phyloP scores from a whole-genome alignment of 2,113 vertebrate species.

The Ochotona curzoniae region DNA sequence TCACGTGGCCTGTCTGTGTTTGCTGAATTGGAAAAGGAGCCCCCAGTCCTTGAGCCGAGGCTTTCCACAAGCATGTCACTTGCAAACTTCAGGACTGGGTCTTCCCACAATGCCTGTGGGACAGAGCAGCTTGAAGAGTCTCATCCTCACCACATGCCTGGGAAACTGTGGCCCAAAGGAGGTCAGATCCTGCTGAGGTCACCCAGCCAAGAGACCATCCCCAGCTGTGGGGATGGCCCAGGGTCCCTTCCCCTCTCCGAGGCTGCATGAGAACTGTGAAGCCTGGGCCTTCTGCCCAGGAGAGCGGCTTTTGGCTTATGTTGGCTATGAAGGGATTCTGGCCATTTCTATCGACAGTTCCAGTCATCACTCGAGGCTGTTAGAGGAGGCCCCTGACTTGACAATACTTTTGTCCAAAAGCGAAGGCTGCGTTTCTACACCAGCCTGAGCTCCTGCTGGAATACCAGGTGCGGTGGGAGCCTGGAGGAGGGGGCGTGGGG shows the following conservation, averaged over 20 bases:
- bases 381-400: conserved; percentile 11
- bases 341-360: neutral
- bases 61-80: neutral
- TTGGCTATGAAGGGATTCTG: neutral
- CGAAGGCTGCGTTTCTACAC: neutral
- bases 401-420: neutral
- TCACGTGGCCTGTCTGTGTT: neutral
- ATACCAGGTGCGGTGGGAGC: neutral
- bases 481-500: neutral
- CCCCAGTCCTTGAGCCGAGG: neutral
- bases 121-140: neutral
- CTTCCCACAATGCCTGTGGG: neutral
- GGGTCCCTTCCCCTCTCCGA: neutral
- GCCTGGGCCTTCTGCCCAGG: neutral
- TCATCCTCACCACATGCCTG: neutral
- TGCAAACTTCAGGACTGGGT: neutral
- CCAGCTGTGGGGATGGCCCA: neutral
- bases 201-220: neutral
- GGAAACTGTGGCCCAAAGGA: neutral
- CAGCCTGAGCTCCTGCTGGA: neutral
- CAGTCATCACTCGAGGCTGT: neutral
- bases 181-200: neutral
- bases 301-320: neutral
- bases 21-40: neutral
- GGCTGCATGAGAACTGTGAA: neutral